phyloP scores from a whole-genome alignment of 2,113 vertebrate species.

The Perca schrenkii region DNA sequence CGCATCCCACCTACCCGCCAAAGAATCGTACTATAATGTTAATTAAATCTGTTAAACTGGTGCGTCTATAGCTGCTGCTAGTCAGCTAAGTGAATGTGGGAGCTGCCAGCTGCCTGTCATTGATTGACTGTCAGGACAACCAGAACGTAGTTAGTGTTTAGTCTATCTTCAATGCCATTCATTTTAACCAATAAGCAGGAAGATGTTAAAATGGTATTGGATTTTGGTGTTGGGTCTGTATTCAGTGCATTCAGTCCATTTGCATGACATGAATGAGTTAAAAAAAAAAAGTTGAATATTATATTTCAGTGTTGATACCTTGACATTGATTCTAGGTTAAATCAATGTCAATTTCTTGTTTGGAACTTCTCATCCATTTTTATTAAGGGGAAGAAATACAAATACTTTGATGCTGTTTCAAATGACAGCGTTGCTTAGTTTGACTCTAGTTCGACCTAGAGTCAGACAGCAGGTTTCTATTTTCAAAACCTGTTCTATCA shows the following conservation, averaged over 20 bases:
- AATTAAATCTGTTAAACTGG: conserved; percentile 18
- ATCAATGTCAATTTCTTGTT: neutral
- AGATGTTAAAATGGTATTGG: neutral
- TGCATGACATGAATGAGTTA: neutral
- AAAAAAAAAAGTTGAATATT: neutral
- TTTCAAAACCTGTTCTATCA: conserved; percentile 52
- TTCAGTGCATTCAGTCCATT: neutral
- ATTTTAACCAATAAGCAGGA: neutral
- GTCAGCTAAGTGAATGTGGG: conserved; percentile 2
- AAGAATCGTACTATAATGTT: neutral
- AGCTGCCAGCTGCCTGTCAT: conserved; percentile 53
- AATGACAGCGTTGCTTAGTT: neutral
- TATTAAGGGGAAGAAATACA: neutral
- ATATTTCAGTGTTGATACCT: neutral
- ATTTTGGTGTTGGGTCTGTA: neutral
- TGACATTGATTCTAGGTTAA: conserved; percentile 14
- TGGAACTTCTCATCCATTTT: neutral
- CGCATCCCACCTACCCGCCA: neutral
- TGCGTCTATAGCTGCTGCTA: conserved; percentile 24
- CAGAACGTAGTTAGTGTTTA: neutral
- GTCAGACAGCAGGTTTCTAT: conserved; percentile 21
- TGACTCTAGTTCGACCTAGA: neutral
- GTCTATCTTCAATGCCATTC: neutral
- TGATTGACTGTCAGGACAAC: conserved; percentile 1
- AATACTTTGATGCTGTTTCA: neutral